A percentile compares a stretch with the other conserved stretches of the same genome.
Evolutionary conservation across 2,888 invertebrate genomes (phyloP).

Genomic region (Pandemis corylana): DNA sequence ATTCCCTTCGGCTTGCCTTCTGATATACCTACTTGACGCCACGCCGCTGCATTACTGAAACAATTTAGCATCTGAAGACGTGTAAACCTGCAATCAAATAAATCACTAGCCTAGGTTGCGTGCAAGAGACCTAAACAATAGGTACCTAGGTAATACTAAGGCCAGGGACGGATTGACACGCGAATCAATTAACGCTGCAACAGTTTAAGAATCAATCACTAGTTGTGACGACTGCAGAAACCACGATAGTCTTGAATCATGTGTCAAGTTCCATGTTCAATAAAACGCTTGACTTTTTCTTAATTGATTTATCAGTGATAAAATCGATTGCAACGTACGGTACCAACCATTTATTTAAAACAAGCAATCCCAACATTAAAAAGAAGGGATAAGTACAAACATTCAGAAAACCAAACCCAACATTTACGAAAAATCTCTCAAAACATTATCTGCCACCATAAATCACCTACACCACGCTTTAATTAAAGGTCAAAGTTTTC

Average conservation of each 20-base stretch:
- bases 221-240: slow-evolving; percentile 8
- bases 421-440: slow-evolving; percentile 25
- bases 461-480: slow-evolving; percentile 31
- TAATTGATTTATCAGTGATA: too few relatives aligned
- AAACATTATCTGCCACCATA: slow-evolving; percentile 33
- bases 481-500: slow-evolving; percentile 41
- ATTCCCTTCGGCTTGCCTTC: too few relatives aligned
- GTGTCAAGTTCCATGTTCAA: neutral
- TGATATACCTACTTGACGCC: too few relatives aligned
- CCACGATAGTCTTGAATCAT: neutral
- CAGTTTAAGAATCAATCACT: slow-evolving; percentile 56
- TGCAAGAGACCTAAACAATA: slow-evolving; percentile 49
- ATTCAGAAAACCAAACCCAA: neutral
- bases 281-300: neutral
- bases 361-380: slow-evolving; percentile 6
- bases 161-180: slow-evolving; percentile 69
- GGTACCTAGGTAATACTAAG: slow-evolving; percentile 52
- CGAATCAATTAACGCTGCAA: slow-evolving; percentile 60
- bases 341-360: too few relatives aligned
- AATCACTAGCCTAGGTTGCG: slow-evolving; percentile 41
- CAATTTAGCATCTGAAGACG: neutral
- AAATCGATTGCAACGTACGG: neutral
- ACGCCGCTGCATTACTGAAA: neutral
- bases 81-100: slow-evolving; percentile 14
- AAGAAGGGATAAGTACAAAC: neutral